Evolutionary conservation across 1,140 invertebrate genomes (phyloP), one percentile per base, ranked within the genome.

Genomic region (Rhyacophila brunnea): DNA sequence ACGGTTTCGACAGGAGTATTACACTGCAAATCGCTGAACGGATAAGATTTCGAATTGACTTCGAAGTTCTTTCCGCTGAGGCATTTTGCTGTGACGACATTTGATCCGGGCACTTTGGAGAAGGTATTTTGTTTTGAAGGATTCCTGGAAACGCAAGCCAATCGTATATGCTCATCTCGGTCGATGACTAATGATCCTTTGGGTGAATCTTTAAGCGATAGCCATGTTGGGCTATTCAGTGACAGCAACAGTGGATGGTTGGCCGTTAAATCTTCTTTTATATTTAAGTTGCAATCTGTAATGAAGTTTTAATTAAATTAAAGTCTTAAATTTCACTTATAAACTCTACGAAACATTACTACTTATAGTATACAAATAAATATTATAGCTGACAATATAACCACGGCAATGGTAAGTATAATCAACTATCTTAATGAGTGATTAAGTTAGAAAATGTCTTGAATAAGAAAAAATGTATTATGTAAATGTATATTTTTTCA

Each of bases 1-100:
- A 43, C 32, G 9, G 59, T 64, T 44, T 63, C 49, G 7, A 66
- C 51, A 38, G 66, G 61, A 36, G 60, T 51, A 13, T 56, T 54
- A 45, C 73, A 76, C 55, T 68, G 61, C 2, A 76, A 49, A 20
- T 73, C 67, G 17, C 48, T 51, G 35, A 66, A 71, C 17, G 65
- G 55, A 15, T 68, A 67, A 11, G 6, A 4, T 42, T 62, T 61
- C 14, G 66, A 64, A 17, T 58, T 48, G 0, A 70, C 46, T 52
- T 55, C 42, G 36, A 74, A 67, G n/a, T 60, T 53, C 7, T 55
- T 64, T n/a, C 67, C 69, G n/a, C 23, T 32, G 14, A 68, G 60
- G 36, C 74, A 76, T 19, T 46, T 67, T 2, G 66, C 68, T 23
- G 40, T 38, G 18, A 64, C 17, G 5, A 60, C 28, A 40, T 60